Evolutionary conservation across 2,888 invertebrate genomes (phyloP).

Genomic region (Agapostemon virescens): DNA sequence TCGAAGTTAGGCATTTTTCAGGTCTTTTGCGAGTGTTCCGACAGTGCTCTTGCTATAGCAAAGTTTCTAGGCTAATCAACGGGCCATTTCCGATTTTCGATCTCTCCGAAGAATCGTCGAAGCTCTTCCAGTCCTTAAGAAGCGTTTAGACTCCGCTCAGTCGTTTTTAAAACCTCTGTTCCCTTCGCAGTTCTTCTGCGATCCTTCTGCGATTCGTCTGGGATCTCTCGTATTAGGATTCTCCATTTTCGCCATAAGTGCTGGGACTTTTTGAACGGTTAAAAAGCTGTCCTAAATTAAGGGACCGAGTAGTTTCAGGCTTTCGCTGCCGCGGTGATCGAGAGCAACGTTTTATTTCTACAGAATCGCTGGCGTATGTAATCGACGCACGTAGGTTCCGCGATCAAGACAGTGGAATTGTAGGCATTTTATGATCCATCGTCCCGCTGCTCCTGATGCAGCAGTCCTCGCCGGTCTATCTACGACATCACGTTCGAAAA

Average conservation of each 20-base stretch:
- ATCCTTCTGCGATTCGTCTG: neutral
- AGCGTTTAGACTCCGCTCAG: neutral
- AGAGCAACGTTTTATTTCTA: neutral
- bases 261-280: neutral
- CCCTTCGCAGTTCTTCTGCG: neutral
- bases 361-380: neutral
- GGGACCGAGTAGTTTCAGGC: neutral
- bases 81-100: too few relatives aligned
- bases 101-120: neutral
- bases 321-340: neutral
- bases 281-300: neutral
- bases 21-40: too few relatives aligned
- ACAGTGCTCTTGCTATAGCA: too few relatives aligned
- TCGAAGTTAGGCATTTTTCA: too few relatives aligned
- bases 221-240: too few relatives aligned
- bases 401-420: neutral
- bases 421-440: constrained; percentile 3
- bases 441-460: neutral
- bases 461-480: constrained; percentile 2
- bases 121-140: neutral
- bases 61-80: too few relatives aligned
- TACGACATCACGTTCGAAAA: constrained; percentile 30
- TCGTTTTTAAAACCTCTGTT: neutral
- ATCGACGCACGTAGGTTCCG: neutral
- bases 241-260: neutral